Percentiles rank a stretch among this genome's conserved stretches.
phyloP scores from a whole-genome alignment of 1,140 invertebrate species.

The Drosophila eugracilis region DNA sequence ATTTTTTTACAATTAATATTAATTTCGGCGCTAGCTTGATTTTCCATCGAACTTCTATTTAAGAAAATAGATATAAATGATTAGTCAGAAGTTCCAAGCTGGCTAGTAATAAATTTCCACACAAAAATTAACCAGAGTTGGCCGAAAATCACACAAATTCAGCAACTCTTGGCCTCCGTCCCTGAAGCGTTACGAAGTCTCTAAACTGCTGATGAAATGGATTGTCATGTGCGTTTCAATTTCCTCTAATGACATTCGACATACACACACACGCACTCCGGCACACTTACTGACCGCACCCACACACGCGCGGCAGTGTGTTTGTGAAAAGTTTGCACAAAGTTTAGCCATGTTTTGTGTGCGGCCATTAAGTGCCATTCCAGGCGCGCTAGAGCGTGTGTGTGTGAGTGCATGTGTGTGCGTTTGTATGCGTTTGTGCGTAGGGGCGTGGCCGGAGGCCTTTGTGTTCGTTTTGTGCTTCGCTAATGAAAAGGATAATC shows the following conservation, averaged over 20 bases:
- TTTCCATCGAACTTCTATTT: no score
- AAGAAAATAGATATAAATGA: background rate
- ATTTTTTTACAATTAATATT: no score
- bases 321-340: constrained; percentile 74
- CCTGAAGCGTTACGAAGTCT: constrained; percentile 72
- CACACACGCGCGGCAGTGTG: constrained; percentile 14
- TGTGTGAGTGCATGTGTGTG: constrained; percentile 3
- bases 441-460: constrained; percentile 22
- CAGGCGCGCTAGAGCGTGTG: constrained; percentile 55
- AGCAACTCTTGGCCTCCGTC: background rate
- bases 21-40: no score
- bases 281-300: background rate
- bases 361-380: constrained; percentile 69
- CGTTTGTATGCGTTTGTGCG: constrained; percentile 1
- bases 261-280: constrained; percentile 10
- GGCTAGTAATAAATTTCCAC: background rate
- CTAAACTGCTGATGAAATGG: constrained; percentile 84
- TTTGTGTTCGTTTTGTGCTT: constrained; percentile 37
- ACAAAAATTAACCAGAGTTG: background rate
- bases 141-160: background rate
- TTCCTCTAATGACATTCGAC: constrained; percentile 79
- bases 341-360: constrained; percentile 65
- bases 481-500: constrained; percentile 73
- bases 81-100: background rate
- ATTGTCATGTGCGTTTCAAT: constrained; percentile 84